Evolutionary conservation across 2,797 vertebrate genomes (phyloP), one percentile per base, ranked within the genome.

Genomic region (Chromobotia macracanthus): DNA sequence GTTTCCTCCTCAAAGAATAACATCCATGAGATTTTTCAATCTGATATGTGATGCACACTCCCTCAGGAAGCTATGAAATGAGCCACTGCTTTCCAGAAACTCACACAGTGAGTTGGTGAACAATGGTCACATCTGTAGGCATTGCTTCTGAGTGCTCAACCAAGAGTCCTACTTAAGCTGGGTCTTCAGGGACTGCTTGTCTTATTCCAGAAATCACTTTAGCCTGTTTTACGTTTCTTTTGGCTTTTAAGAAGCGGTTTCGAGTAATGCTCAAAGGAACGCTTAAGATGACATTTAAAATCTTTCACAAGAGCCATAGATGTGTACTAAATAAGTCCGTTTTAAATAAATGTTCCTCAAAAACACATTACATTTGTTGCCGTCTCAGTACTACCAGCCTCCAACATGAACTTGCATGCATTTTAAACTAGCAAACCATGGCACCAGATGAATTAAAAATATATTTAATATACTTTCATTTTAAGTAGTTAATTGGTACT

Each of bases 151-250:
- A 53, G 65, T 73, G 50, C 51, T 75, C 70, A 67, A 44, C 28
- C 41, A 77, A 64, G 61, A 81, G 82, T 18, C 80, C 82, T 83
- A 85, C 82, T 82, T 83, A 80, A 83, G 38, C 53, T 19, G 60
- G 21, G 69, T 77, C 80, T 83, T 35, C 44, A 41, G 82, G 76
- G 84, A 85, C 76, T 48, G 80, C 69, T 58, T 35, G 72, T 83
- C 75, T 79, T 73, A 71, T 78, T 79, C 80, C 65, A 72, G 75
- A 85, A 80, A 83, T 46, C 74, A 73, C 75, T 80, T 85, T 83
- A 85, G 65, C 69, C 77, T 81, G 65, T 71, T 67, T 83, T 77
- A 67, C 53, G 51, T 80, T 81, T 74, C 48, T n/a, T 71, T 79
- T 61, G 70, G n/a, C 58, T 65, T 85, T 79, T 44, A 72, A 70